Conservation (phyloP, 2,113 vertebrate genomes). For the Pseudorhombus dupliciocellatus region DNA sequence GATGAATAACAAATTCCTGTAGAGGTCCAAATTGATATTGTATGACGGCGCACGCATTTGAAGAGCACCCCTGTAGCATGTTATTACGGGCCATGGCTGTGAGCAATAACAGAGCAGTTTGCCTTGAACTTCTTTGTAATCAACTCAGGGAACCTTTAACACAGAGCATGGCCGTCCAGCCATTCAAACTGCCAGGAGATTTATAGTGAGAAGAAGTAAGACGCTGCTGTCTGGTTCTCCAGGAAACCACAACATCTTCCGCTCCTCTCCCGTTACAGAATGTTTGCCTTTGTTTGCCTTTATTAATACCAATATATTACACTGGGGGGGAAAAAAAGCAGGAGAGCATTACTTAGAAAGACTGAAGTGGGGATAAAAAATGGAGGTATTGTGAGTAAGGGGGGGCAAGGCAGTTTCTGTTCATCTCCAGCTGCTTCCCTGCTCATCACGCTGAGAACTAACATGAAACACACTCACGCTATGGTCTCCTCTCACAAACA, state of each 20-base stretch:
- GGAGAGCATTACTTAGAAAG: constrained; percentile 62
- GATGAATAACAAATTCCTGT: constrained; percentile 62
- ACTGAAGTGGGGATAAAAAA: constrained; percentile 70
- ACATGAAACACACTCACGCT: constrained; percentile 84
- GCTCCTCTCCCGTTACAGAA: constrained; percentile 68
- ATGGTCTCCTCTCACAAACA: constrained; percentile 79
- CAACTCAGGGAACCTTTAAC: constrained; percentile 69
- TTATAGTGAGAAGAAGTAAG: constrained; percentile 76
- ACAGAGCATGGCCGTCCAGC: constrained; percentile 57
- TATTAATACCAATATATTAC: constrained; percentile 84
- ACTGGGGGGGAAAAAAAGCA: constrained; percentile 49
- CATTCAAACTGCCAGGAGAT: constrained; percentile 71
- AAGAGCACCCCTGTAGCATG: constrained; percentile 60
- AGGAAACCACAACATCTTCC: constrained; percentile 68
- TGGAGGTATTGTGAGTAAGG: constrained; percentile 69
- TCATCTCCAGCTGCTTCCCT: constrained; percentile 82
- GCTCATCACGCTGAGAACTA: constrained; percentile 83
- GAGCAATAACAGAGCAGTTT: constrained; percentile 71
- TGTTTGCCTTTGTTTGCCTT: constrained; percentile 79
- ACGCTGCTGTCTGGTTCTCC: constrained; percentile 69
- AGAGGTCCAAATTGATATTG: constrained; percentile 63
- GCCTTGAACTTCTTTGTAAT: constrained; percentile 74
- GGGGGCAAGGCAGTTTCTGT: constrained; percentile 73
- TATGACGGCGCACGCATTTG: constrained; percentile 63
- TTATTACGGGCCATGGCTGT: constrained; percentile 60